Evolutionary conservation across 2,797 vertebrate species (phyloP).

Genomic region (Xerus rutilus): DNA sequence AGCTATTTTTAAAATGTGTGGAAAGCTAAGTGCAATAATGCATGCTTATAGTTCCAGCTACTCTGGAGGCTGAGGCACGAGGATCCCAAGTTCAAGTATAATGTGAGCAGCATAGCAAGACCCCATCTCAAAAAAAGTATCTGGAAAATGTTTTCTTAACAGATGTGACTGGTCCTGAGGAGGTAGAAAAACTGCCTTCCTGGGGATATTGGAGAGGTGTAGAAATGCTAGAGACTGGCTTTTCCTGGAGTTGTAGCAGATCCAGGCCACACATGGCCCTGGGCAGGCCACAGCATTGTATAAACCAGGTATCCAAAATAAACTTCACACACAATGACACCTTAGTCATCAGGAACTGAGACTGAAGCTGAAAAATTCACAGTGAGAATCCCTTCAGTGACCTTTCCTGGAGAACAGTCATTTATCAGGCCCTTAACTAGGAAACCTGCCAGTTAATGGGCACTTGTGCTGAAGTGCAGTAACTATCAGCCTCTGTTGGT

Average conservation of each 20-base stretch:
- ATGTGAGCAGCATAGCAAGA: neutral
- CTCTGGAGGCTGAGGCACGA: neutral
- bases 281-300: neutral
- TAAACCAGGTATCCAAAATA: neutral
- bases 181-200: neutral
- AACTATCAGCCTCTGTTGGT: neutral
- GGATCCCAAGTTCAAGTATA: neutral
- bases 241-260: neutral
- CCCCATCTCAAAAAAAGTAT: neutral
- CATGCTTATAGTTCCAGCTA: neutral
- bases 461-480: neutral
- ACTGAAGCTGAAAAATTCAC: neutral
- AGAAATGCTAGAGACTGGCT: neutral
- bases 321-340: neutral
- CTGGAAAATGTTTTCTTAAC: neutral
- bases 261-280: neutral
- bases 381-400: neutral
- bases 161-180: neutral
- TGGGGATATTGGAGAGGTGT: neutral
- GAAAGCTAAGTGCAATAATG: neutral
- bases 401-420: neutral
- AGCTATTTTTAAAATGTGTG: neutral
- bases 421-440: neutral
- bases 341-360: neutral
- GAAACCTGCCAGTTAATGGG: neutral